Conservation (phyloP, 2,888 invertebrate species). For the Ormia ochracea region DNA sequence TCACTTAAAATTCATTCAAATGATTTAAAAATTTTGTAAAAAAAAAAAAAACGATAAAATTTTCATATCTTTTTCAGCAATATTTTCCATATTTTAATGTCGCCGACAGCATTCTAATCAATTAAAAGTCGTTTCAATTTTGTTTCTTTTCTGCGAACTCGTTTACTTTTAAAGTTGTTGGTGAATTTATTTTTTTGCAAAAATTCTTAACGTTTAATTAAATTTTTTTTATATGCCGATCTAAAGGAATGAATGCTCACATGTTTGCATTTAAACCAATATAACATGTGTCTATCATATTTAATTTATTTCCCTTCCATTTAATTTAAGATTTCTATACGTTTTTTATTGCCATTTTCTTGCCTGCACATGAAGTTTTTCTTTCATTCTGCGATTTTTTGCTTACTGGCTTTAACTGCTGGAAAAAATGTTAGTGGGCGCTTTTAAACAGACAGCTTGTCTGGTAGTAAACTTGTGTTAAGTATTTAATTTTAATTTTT, state of each 20-base stretch:
- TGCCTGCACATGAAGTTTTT: constrained; percentile 17
- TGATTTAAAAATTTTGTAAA: neutral
- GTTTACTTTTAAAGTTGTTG: neutral
- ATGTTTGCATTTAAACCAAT: constrained; percentile 33
- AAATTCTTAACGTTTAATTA: constrained; percentile 24
- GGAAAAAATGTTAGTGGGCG: constrained; percentile 58
- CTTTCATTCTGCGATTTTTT: constrained; percentile 29
- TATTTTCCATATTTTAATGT: neutral
- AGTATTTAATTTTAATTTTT: no score
- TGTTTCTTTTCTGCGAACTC: neutral
- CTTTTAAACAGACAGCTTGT: constrained; percentile 61
- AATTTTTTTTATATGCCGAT: constrained; percentile 1
- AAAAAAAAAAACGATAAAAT: neutral
- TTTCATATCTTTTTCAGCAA: neutral
- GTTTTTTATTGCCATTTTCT: neutral
- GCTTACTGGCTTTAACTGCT: constrained; percentile 26
- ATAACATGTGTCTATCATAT: constrained; percentile 62
- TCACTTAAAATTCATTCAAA: neutral
- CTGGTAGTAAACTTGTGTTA: constrained; percentile 56
- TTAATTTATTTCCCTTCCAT: constrained; percentile 62
- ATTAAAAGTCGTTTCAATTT: constrained; percentile 38
- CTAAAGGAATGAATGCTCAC: neutral
- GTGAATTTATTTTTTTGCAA: neutral
- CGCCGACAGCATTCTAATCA: constrained; percentile 31
- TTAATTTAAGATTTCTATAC: constrained; percentile 51